Conservation (phyloP, 1,140 invertebrate genomes). For the Micrasema longulum region DNA sequence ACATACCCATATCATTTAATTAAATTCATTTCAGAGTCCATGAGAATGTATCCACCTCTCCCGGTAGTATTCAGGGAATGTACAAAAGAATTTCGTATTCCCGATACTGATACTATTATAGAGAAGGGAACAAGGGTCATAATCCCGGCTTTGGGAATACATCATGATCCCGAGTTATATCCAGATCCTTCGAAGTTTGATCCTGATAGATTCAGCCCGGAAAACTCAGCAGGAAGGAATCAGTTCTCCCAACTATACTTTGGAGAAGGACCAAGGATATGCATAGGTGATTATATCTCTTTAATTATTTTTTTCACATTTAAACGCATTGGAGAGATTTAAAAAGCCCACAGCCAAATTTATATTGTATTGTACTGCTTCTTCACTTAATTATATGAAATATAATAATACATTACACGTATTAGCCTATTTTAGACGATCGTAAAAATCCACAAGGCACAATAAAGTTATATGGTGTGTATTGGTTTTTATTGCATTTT, state of each 20-base stretch:
- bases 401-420: neutral
- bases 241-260: conserved; percentile 74
- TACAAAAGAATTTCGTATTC: conserved; percentile 65
- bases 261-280: conserved; percentile 77
- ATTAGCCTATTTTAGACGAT: too few relatives aligned
- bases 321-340: neutral
- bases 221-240: conserved; percentile 63
- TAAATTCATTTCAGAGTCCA: conserved; percentile 61
- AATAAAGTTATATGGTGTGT: too few relatives aligned
- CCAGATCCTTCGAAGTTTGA: conserved; percentile 71
- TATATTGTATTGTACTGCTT: neutral
- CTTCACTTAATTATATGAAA: neutral
- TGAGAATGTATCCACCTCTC: conserved; percentile 67
- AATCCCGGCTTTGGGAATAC: conserved; percentile 72
- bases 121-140: conserved; percentile 68
- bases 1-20: too few relatives aligned
- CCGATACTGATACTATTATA: conserved; percentile 61
- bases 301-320: neutral
- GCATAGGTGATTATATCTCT: conserved; percentile 71
- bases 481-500: too few relatives aligned
- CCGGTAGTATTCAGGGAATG: conserved; percentile 61
- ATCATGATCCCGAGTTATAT: conserved; percentile 70
- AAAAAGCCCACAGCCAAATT: neutral
- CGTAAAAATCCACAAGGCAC: too few relatives aligned
- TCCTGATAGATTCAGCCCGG: conserved; percentile 70